These are phyloP conservation scores for Drosophila tristis DNA, from an alignment of 1,140 invertebrate genomes.

Conservation along the genomic window DNA sequence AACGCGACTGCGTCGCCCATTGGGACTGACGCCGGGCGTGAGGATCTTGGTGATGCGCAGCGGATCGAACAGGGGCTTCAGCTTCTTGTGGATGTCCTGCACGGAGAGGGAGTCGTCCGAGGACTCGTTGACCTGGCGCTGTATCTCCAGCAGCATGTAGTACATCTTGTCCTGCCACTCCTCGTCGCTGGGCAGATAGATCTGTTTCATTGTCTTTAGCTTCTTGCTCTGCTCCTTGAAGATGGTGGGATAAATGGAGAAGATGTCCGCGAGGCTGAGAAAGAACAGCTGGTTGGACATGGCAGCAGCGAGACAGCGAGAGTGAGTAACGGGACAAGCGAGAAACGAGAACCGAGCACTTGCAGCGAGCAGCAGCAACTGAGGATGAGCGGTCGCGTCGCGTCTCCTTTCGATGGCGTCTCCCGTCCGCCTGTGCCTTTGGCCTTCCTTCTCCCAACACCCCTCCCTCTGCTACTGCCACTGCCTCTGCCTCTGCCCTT, in stretches of 20 bases:
- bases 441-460: not conserved
- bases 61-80: slow-evolving; percentile 71
- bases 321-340: not conserved
- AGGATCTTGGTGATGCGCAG: slow-evolving; percentile 60
- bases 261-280: slow-evolving; percentile 81
- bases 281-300: slow-evolving; percentile 83
- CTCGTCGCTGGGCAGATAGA: slow-evolving; percentile 89
- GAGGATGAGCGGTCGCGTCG: slow-evolving; percentile 30
- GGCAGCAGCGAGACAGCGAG: too few species aligned
- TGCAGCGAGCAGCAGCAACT: slow-evolving; percentile 57
- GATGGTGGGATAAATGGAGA: slow-evolving; percentile 83
- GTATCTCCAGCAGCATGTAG: slow-evolving; percentile 89
- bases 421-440: slow-evolving; percentile 27
- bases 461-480: not conserved
- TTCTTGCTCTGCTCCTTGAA: slow-evolving; percentile 71
- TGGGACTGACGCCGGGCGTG: slow-evolving; percentile 59
- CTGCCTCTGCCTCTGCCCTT: slow-evolving; percentile 1
- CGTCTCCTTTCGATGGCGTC: slow-evolving; percentile 37
- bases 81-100: slow-evolving; percentile 68
- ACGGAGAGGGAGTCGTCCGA: slow-evolving; percentile 58
- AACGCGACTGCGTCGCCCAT: slow-evolving; percentile 37
- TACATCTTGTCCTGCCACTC: slow-evolving; percentile 90
- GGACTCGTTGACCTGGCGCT: slow-evolving; percentile 84
- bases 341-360: slow-evolving; percentile 35
- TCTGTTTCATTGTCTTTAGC: slow-evolving; percentile 71